Percentiles rank a stretch among this genome's conserved stretches.
Conservation (phyloP, 2,113 vertebrate genomes). For the Dasyurus viverrinus region DNA sequence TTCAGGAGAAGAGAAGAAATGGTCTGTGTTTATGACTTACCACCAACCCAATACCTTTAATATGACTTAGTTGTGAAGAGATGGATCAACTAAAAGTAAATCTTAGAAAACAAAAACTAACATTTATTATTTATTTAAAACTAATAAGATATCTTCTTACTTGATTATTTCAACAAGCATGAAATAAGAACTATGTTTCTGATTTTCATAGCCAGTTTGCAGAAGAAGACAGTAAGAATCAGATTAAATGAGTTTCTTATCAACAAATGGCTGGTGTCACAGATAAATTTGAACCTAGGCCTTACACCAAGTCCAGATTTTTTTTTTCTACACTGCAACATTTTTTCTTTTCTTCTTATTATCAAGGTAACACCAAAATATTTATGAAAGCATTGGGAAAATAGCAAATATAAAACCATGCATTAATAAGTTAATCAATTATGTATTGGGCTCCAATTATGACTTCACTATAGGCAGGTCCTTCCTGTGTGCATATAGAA, state of each 20-base stretch:
- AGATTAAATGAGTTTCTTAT: neutral
- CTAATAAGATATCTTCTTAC: neutral
- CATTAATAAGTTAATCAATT: slow-evolving; percentile 12
- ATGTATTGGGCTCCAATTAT: neutral
- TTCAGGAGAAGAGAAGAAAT: neutral
- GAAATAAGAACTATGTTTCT: neutral
- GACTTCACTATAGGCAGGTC: neutral
- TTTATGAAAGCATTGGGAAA: neutral
- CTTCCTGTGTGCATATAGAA: neutral
- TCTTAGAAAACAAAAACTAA: neutral
- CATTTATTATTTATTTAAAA: neutral
- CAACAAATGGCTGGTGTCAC: neutral
- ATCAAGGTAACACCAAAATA: neutral
- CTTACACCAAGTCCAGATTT: neutral
- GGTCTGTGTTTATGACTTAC: neutral
- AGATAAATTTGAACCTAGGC: neutral
- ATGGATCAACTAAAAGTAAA: neutral
- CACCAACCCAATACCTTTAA: neutral
- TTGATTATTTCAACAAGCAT: neutral
- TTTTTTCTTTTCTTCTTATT: neutral
- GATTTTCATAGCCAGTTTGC: neutral
- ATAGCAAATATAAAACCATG: neutral
- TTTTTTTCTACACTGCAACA: neutral
- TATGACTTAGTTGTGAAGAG: neutral
- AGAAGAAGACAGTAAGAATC: neutral